These are phyloP conservation scores for Trachemys scripta DNA, from an alignment of 2,113 vertebrate species.

Conservation along the genomic window DNA sequence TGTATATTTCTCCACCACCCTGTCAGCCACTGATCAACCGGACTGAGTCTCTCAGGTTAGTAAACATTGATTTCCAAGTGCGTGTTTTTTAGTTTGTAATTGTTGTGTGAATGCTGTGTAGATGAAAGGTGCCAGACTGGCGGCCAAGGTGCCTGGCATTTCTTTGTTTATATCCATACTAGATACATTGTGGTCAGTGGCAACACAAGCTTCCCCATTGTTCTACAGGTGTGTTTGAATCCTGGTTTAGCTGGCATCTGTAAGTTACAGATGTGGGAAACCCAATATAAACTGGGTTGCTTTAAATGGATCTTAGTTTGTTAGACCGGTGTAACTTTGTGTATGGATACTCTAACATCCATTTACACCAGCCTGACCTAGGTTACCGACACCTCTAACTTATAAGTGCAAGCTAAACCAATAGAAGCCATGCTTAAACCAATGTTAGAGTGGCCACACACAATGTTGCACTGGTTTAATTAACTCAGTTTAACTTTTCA, in stretches of 20 bases:
- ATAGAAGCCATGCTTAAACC: background rate
- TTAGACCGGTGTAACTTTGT: background rate
- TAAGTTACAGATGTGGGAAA: no score
- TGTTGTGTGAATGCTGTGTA: background rate
- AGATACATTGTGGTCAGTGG: background rate
- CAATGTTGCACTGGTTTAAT: background rate
- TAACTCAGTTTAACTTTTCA: background rate
- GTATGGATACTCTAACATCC: background rate
- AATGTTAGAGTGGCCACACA: background rate
- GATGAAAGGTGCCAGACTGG: background rate
- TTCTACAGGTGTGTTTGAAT: background rate
- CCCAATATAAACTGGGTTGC: no score
- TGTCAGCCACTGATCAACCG: conserved; percentile 91
- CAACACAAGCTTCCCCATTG: background rate
- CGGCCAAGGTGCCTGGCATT: background rate
- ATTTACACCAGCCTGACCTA: background rate
- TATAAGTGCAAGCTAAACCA: background rate
- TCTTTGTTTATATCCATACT: background rate
- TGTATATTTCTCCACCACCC: conserved; percentile 86
- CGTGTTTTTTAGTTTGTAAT: background rate
- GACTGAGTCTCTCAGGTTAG: conserved; percentile 93
- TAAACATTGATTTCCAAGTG: background rate
- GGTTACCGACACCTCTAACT: background rate
- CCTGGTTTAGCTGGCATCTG: no score
- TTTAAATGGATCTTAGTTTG: background rate